Conservation (phyloP, 2,797 vertebrate species). For the Argyrosomus regius region DNA sequence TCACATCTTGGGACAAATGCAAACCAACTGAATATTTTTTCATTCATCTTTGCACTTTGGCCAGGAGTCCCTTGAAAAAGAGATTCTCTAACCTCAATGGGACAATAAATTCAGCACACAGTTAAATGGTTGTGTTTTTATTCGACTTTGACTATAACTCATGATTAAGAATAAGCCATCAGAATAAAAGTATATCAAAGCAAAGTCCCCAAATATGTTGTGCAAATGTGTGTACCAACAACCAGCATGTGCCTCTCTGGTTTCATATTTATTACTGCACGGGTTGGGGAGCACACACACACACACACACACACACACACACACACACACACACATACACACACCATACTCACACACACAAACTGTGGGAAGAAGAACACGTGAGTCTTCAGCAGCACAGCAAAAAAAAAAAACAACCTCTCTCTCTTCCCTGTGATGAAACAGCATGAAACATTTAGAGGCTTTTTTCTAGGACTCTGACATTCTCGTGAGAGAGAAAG, state of each 20-base stretch:
- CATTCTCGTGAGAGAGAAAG: slow-evolving; percentile 39
- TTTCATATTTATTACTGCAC: slow-evolving; percentile 24
- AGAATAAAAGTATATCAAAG: slow-evolving; percentile 5
- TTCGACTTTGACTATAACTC: no score
- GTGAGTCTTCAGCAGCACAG: slow-evolving; percentile 49
- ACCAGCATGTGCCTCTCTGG: slow-evolving; percentile 5
- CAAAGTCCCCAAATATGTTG: not conserved
- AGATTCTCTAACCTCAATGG: no score
- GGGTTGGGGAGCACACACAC: not conserved
- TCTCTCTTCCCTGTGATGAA: slow-evolving; percentile 61
- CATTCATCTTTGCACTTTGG: no score
- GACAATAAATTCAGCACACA: not conserved
- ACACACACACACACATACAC: slow-evolving; percentile 9
- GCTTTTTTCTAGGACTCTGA: slow-evolving; percentile 72
- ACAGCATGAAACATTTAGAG: slow-evolving; percentile 77
- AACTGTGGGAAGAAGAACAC: slow-evolving; percentile 42
- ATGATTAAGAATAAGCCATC: not conserved
- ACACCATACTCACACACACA: slow-evolving; percentile 2
- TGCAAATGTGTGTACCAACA: slow-evolving; percentile 12
- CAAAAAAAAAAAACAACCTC: slow-evolving; percentile 29
- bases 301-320: not conserved
- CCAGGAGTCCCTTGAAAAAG: no score
- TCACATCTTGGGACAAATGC: not conserved
- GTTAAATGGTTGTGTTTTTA: not conserved
- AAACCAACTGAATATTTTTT: not conserved